phyloP scores from a whole-genome alignment of 2,888 invertebrate species.

The Neria commutata region DNA sequence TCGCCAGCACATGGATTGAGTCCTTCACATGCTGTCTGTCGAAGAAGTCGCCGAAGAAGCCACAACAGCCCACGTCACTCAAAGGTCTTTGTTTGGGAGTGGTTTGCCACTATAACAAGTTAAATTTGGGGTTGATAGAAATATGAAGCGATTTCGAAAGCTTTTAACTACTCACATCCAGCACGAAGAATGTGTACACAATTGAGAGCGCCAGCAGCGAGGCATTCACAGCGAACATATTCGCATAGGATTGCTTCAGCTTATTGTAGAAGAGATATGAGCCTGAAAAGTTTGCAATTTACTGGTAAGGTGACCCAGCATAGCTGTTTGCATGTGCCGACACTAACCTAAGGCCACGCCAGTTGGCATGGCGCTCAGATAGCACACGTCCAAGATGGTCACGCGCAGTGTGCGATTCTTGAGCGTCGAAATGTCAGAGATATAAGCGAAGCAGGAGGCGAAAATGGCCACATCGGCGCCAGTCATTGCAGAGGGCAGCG shows the following conservation, averaged over 20 bases:
- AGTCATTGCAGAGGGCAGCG: conserved; percentile 76
- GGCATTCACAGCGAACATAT: conserved; percentile 77
- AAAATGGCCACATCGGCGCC: conserved; percentile 83
- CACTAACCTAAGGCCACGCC: conserved; percentile 76
- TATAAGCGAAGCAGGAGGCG: conserved; percentile 78
- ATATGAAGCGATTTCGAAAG: not conserved
- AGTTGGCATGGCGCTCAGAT: conserved; percentile 81
- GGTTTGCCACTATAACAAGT: conserved; percentile 68
- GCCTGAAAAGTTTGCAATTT: conserved; percentile 62
- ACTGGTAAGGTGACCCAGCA: not conserved
- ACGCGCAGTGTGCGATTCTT: conserved; percentile 78
- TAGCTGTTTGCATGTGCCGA: not conserved
- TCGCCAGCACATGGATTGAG: conserved; percentile 69
- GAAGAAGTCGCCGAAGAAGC: conserved; percentile 73
- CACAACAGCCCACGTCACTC: conserved; percentile 66
- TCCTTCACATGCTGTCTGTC: conserved; percentile 71
- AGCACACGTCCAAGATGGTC: conserved; percentile 80
- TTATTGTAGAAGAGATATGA: conserved; percentile 70
- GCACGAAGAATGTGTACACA: conserved; percentile 68
- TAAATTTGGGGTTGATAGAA: not conserved
- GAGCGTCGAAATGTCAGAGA: conserved; percentile 76
- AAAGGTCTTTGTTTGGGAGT: conserved; percentile 69
- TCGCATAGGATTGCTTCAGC: conserved; percentile 70
- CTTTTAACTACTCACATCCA: conserved; percentile 61
- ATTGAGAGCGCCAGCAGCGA: conserved; percentile 68